Evolutionary conservation across 2,888 invertebrate genomes (phyloP).

Genomic region (Autographa pulchrina): DNA sequence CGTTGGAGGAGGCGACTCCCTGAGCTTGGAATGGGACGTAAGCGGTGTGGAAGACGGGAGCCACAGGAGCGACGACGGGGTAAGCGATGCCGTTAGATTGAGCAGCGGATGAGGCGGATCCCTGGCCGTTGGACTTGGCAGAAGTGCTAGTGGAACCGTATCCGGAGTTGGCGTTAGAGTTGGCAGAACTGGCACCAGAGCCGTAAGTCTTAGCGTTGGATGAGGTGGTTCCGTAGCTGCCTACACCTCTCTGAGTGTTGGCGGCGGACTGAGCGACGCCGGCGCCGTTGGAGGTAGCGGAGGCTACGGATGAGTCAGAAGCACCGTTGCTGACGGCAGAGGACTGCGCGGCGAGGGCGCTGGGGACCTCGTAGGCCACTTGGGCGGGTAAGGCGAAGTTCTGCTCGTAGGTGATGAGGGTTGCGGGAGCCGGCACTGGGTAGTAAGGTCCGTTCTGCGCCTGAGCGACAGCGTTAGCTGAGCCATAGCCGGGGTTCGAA

Average conservation of each 20-base stretch:
- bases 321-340: slow-evolving; percentile 70
- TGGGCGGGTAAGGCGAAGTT: slow-evolving; percentile 67
- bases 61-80: slow-evolving; percentile 42
- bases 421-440: slow-evolving; percentile 75
- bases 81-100: slow-evolving; percentile 64
- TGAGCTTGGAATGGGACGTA: slow-evolving; percentile 58
- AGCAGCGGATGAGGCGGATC: slow-evolving; percentile 74
- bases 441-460: slow-evolving; percentile 68
- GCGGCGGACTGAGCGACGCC: slow-evolving; percentile 77
- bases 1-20: slow-evolving; percentile 71
- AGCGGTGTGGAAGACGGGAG: slow-evolving; percentile 70
- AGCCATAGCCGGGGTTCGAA: slow-evolving; percentile 46
- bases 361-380: slow-evolving; percentile 60
- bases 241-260: slow-evolving; percentile 69
- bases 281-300: slow-evolving; percentile 69
- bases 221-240: slow-evolving; percentile 70
- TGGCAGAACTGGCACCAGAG: slow-evolving; percentile 74
- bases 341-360: slow-evolving; percentile 71
- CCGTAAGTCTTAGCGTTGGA: slow-evolving; percentile 75
- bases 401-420: slow-evolving; percentile 79
- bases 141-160: slow-evolving; percentile 69
- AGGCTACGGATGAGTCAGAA: slow-evolving; percentile 71
- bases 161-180: slow-evolving; percentile 74
- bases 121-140: slow-evolving; percentile 71
- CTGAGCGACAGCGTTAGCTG: slow-evolving; percentile 59